Evolutionary conservation across 1,140 invertebrate species (phyloP).

Genomic region (Drosophila serrata): DNA sequence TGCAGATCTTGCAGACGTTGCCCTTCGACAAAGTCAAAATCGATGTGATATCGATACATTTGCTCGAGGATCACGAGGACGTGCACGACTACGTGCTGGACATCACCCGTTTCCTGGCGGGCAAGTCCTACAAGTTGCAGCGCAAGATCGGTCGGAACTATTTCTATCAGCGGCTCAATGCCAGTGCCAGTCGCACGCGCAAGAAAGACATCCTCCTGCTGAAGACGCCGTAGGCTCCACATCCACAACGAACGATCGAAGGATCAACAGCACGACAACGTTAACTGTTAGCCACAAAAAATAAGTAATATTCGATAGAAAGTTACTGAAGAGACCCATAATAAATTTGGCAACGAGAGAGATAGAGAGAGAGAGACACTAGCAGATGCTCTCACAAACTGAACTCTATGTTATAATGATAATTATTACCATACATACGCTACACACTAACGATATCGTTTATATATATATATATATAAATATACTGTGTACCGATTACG

Average conservation of each 20-base stretch:
- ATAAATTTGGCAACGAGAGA: conserved; percentile 17
- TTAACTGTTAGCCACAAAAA: conserved; percentile 50
- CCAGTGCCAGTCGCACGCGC: conserved; percentile 74
- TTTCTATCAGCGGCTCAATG: conserved; percentile 81
- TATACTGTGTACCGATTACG: conserved; percentile 64
- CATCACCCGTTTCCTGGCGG: conserved; percentile 80
- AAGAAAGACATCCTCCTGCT: conserved; percentile 84
- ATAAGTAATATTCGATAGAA: conserved; percentile 34
- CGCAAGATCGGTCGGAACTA: conserved; percentile 80
- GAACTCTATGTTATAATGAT: conserved; percentile 79
- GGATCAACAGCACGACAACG: conserved; percentile 29
- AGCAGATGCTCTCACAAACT: conserved; percentile 42
- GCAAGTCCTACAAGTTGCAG: conserved; percentile 82
- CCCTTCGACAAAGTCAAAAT: conserved; percentile 86
- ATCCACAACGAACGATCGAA: conserved; percentile 40
- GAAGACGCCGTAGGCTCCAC: conserved; percentile 64
- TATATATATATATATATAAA: conserved; percentile 53
- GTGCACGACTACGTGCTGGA: conserved; percentile 76
- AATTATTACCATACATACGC: conserved; percentile 74
- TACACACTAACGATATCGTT: conserved; percentile 52
- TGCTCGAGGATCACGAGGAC: conserved; percentile 81
- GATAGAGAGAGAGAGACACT: conserved; percentile 20
- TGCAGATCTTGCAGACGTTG: conserved; percentile 86
- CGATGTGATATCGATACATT: conserved; percentile 86
- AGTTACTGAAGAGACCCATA: conserved; percentile 41